A percentile compares a stretch with the other conserved stretches of the same genome.
Conservation (phyloP, 1,140 invertebrate species). For the Myzus persicae region DNA sequence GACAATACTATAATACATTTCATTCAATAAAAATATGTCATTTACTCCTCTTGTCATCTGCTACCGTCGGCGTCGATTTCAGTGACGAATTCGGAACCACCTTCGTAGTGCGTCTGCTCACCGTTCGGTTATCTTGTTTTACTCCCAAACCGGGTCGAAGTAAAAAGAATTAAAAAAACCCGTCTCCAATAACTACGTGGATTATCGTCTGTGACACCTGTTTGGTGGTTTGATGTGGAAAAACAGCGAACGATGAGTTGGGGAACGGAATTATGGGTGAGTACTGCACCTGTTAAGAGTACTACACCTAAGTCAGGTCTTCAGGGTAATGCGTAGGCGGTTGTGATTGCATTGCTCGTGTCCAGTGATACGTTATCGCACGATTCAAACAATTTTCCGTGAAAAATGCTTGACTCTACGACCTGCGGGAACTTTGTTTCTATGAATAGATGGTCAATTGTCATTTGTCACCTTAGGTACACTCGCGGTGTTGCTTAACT, state of each 20-base stretch:
- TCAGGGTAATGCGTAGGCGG: neutral
- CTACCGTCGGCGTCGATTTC: neutral
- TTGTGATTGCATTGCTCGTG: neutral
- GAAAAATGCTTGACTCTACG: neutral
- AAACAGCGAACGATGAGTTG: slow-evolving; percentile 60
- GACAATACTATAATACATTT: neutral
- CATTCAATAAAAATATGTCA: neutral
- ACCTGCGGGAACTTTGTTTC: neutral
- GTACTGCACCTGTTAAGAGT: slow-evolving; percentile 32
- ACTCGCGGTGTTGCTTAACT: neutral
- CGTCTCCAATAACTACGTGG: slow-evolving; percentile 17
- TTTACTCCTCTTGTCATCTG: neutral
- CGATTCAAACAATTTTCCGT: neutral
- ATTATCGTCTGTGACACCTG: neutral
- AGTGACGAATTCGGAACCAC: neutral
- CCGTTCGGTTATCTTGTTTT: neutral
- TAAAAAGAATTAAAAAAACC: slow-evolving; percentile 20
- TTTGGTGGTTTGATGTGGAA: slow-evolving; percentile 52
- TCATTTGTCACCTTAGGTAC: neutral
- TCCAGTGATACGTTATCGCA: neutral
- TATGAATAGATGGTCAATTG: neutral
- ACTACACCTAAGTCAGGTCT: neutral
- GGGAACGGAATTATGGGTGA: slow-evolving; percentile 62
- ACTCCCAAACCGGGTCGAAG: neutral
- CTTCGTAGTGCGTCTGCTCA: neutral